These are phyloP conservation scores for Orius laevigatus DNA, from an alignment of 1,140 invertebrate genomes.

Conservation along the genomic window DNA sequence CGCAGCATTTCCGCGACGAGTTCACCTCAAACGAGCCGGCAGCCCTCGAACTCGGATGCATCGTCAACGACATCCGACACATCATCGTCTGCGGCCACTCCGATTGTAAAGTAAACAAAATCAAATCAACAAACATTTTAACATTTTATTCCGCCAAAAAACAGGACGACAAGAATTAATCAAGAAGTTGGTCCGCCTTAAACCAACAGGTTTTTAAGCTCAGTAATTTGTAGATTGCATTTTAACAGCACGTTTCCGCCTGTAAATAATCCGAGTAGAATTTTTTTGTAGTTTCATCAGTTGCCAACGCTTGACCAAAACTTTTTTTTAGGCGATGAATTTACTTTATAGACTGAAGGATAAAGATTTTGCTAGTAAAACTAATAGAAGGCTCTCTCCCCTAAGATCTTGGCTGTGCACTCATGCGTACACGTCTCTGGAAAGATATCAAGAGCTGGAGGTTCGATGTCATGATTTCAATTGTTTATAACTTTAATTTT, in stretches of 20 bases:
- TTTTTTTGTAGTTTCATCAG: constrained; percentile 1
- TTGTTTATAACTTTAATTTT: not conserved
- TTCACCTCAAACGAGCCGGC: constrained; percentile 84
- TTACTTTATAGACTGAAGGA: constrained; percentile 68
- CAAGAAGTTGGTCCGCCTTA: no score
- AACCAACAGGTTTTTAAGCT: no score
- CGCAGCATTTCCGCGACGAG: constrained; percentile 72
- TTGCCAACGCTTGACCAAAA: not conserved
- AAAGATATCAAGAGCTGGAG: constrained; percentile 65
- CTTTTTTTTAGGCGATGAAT: constrained; percentile 62
- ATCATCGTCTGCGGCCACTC: constrained; percentile 94
- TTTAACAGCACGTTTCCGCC: not conserved
- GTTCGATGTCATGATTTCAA: constrained; percentile 18
- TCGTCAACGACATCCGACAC: constrained; percentile 82
- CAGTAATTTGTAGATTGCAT: not conserved
- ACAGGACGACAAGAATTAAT: no score
- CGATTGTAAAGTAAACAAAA: constrained; percentile 63
- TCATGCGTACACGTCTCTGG: constrained; percentile 63
- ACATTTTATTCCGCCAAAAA: not conserved
- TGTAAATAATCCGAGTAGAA: not conserved
- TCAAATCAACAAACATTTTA: not conserved
- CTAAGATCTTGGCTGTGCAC: constrained; percentile 80
- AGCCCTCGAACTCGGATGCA: constrained; percentile 81
- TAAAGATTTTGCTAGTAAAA: constrained; percentile 46
- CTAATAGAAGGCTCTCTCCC: constrained; percentile 67